These are phyloP conservation scores for Triplophysa tibetana DNA, from an alignment of 2,113 vertebrate species.

Conservation along the genomic window DNA sequence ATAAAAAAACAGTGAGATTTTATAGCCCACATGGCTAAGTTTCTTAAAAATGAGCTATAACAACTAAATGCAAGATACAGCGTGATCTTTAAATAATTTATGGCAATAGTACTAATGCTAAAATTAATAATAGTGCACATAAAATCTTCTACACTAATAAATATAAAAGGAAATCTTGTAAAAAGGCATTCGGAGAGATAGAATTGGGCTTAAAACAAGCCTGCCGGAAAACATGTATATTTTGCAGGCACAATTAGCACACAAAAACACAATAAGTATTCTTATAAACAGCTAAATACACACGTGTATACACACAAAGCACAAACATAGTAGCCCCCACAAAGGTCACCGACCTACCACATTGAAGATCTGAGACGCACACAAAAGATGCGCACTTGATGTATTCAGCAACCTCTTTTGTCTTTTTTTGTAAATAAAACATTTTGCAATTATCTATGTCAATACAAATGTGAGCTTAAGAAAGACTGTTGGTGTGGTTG, in stretches of 20 bases:
- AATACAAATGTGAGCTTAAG: not conserved
- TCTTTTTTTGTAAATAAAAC: not conserved
- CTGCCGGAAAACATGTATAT: constrained; percentile 3
- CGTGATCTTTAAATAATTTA: not conserved
- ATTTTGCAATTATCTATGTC: not conserved
- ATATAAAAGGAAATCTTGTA: not conserved
- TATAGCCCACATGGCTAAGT: not conserved
- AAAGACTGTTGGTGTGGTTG: not conserved
- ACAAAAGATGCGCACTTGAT: not conserved
- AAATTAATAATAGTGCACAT: not conserved
- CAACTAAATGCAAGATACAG: not conserved
- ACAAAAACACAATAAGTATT: constrained; percentile 19
- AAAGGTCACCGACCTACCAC: not conserved
- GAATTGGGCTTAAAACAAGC: not conserved
- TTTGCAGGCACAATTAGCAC: constrained; percentile 36
- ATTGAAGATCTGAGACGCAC: not conserved
- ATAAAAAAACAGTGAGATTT: not conserved
- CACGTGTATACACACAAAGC: not conserved
- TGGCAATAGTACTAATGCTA: not conserved
- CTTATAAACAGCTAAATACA: constrained; percentile 25
- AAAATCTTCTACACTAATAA: constrained; percentile 1
- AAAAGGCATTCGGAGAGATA: not conserved
- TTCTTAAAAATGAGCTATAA: not conserved
- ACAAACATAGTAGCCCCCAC: not conserved
- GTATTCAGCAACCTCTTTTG: not conserved